These are phyloP conservation scores for Octomys mimax DNA, from an alignment of 2,797 vertebrate genomes.

Conservation along the genomic window DNA sequence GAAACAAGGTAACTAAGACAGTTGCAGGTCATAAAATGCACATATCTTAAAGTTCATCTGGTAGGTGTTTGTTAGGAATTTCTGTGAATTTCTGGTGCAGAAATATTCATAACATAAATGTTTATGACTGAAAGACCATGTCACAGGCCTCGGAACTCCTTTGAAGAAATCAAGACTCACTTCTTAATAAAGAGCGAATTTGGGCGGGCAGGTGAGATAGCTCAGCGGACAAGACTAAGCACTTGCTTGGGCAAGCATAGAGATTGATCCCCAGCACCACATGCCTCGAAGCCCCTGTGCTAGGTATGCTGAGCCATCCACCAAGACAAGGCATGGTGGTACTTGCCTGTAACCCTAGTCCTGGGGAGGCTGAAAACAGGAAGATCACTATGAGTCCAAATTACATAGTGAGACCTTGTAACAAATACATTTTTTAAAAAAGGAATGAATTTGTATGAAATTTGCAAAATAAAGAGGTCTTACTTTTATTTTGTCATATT, in stretches of 20 bases:
- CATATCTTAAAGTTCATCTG: constrained; percentile 89
- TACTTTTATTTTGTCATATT: not conserved
- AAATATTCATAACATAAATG: constrained; percentile 35
- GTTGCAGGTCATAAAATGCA: constrained; percentile 90
- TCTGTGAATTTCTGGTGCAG: constrained; percentile 64
- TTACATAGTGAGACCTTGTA: too few relatives aligned
- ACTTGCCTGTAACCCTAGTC: too few relatives aligned
- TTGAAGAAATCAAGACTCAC: constrained; percentile 1
- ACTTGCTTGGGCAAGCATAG: too few relatives aligned
- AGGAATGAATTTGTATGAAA: not conserved
- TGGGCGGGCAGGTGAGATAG: fast-evolving
- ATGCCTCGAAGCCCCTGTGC: too few relatives aligned
- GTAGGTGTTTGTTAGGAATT: constrained; percentile 85
- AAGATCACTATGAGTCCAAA: too few relatives aligned
- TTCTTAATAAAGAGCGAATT: constrained; percentile 49
- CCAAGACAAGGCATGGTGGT: too few relatives aligned
- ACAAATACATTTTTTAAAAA: not conserved
- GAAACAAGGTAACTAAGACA: constrained; percentile 88
- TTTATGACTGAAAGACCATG: constrained; percentile 60
- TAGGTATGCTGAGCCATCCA: too few relatives aligned
- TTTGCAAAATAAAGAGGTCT: not conserved
- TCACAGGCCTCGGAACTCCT: not conserved
- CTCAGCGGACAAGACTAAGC: too few relatives aligned
- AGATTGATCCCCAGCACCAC: too few relatives aligned
- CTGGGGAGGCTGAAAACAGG: too few relatives aligned